Base-by-base conservation (phyloP, 2,113 vertebrate species). In the Oryzias woworae region DNA sequence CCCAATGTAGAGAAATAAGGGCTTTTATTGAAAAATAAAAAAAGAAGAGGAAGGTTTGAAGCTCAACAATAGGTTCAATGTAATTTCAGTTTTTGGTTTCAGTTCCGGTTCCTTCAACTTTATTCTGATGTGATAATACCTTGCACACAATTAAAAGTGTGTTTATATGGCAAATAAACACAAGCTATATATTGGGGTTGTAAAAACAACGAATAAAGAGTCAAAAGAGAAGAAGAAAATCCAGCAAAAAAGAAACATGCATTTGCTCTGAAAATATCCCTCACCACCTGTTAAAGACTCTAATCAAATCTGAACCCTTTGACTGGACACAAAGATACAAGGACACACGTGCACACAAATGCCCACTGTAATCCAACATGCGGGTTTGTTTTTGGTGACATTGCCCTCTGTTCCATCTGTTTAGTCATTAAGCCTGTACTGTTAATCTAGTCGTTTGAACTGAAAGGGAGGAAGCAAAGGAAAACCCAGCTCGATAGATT, bases 391-490 rank as follows among this genome's bases (percentile, higher is more conserved):
- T 84, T 78, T 68, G 58, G 77, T 75, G 84, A 78, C 78, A 69
- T 59, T 63, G 73, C 66, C 66, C 66, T 83, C 73, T 70, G 71
- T 79, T 71, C 75, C 73, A 82, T 87, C 80, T 88, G 81, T 77
- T 69, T 71, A 66, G 79, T 75, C 73, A 81, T 86, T 87, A 88
- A 84, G 57, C 53, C 66, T 75, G 55, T 57, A 71, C 81, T 46
- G 81, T 78, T 82, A 83, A 88, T 87, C 77, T 81, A 69, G 73
- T 65, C 45, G 18, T 69, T 74, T 8, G 20, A 61, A 46, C 69
- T 66, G 64, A 47, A 53, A 75, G 60, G 31, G 65, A 68, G 61
- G 10, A 24, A 28, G 45, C 52, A 51, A 49, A 62, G 52, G 54
- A 75, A 36, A 45, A 69, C 18, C 45, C 51, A 53, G n/a, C 7